Base-by-base conservation (phyloP, 1,140 invertebrate genomes). In the Drosophila grimshawi region DNA sequence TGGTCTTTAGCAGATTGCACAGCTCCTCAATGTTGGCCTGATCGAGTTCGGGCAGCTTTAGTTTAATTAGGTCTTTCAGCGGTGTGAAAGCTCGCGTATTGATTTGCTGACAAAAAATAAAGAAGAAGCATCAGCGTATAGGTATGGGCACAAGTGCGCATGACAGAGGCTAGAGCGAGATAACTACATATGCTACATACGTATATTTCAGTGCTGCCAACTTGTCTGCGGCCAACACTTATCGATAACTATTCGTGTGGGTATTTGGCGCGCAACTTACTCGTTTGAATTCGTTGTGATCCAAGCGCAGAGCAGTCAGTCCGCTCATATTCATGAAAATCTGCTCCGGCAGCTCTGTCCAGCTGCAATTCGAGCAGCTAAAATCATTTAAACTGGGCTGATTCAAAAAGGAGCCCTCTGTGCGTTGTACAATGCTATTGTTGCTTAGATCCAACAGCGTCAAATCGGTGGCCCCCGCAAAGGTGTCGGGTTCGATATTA, bases 391-490 rank as follows among this genome's bases (percentile, higher is more conserved):
- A 65, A 5, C 63, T 62, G 8, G 91, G 82, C 37, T 86, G 91
- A 63, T 90, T 86, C 4, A 93, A 59, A 56, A 93, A 92, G 3
- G 91, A 89, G 3, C 74, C 72, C 30, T 83, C 81, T 53, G 69
- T 79, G 5, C 93, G 85, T 32, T 94, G 90, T 67, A 80, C 82
- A 33, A 94, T 93, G 11, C 81, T 78, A 76, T 94, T 94, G 41
- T 93, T 92, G 59, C 93, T 92, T 61, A 94, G 91, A 81, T 94
- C 93, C 61, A 94, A 79, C 45, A 92, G 78, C 65, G 90, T 91
- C 49, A 94, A 81, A 33, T 93, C 92, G 52, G 91, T 92, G 30
- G 94, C 90, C 7, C 82, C 79, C 1, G 92, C 89, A 79, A 94
- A 93, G 5, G 92, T 92, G 70, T 94, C 93, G 6, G 94, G 93